Conservation (phyloP, 2,888 invertebrate genomes). For the Drosophila melanocephala region DNA sequence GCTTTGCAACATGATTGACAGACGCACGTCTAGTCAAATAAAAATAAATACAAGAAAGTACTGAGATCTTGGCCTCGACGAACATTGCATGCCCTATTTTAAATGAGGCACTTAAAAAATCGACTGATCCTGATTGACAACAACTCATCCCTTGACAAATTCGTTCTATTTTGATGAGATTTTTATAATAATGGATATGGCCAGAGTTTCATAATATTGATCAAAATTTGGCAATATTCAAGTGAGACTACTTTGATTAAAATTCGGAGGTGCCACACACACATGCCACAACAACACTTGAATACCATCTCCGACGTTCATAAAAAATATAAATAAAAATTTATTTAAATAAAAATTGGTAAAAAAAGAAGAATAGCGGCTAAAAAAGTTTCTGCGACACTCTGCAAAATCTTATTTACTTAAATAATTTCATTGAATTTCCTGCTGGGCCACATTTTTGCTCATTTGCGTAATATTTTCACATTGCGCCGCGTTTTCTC, state of each 20-base stretch:
- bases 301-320: background rate
- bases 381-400: constrained; percentile 21
- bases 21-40: constrained; percentile 72
- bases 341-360: constrained; percentile 1
- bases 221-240: background rate
- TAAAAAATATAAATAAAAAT: background rate
- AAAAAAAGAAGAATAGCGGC: constrained; percentile 42
- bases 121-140: background rate
- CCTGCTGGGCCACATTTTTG: constrained; percentile 43
- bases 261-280: background rate
- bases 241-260: background rate
- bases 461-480: constrained; percentile 67
- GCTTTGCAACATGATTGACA: constrained; percentile 62
- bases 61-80: background rate
- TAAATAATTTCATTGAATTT: constrained; percentile 65
- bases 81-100: background rate
- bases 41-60: constrained; percentile 21
- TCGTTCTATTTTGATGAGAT: background rate
- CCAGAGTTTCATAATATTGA: background rate
- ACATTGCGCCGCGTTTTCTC: constrained; percentile 15
- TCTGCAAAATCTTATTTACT: constrained; percentile 46
- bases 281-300: background rate
- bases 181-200: background rate
- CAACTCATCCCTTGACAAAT: background rate
- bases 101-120: background rate